A percentile compares a stretch with the other conserved stretches of the same genome.
phyloP scores from a whole-genome alignment of 1,140 invertebrate species.

The Dendroctonus valens region DNA sequence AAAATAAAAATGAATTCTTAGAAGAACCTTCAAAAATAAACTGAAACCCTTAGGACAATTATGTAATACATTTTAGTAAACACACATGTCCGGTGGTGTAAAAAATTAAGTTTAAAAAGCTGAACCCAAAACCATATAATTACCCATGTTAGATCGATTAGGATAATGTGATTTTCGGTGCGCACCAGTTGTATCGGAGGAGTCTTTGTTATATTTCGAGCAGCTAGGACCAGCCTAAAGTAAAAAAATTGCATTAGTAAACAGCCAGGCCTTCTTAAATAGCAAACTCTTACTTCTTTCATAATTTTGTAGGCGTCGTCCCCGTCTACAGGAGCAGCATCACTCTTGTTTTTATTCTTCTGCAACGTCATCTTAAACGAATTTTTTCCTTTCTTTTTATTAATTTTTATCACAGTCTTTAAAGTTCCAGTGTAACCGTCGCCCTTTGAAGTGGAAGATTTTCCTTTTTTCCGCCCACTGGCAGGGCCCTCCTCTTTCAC shows the following conservation, averaged over 20 bases:
- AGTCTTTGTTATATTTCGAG: slow-evolving; percentile 46
- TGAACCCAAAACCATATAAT: slow-evolving; percentile 50
- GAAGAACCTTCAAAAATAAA: too few relatives aligned
- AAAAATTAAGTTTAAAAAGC: background rate
- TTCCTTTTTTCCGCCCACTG: slow-evolving; percentile 57
- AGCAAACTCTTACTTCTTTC: slow-evolving; percentile 63
- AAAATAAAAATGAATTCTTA: too few relatives aligned
- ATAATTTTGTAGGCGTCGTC: slow-evolving; percentile 73
- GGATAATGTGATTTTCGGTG: slow-evolving; percentile 64
- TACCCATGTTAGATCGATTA: slow-evolving; percentile 63
- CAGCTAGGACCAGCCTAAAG: slow-evolving; percentile 41
- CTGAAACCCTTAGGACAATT: too few relatives aligned
- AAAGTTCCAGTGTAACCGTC: slow-evolving; percentile 69
- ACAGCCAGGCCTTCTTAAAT: slow-evolving; percentile 13
- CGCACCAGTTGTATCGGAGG: slow-evolving; percentile 58
- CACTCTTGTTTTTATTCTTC: slow-evolving; percentile 58
- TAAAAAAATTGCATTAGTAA: slow-evolving; percentile 15
- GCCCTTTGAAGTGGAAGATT: slow-evolving; percentile 50
- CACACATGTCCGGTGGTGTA: background rate
- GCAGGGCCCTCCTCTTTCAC: slow-evolving; percentile 51
- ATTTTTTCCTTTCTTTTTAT: slow-evolving; percentile 62
- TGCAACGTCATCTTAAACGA: slow-evolving; percentile 79
- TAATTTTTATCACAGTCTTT: slow-evolving; percentile 76
- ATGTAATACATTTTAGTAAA: too few relatives aligned
- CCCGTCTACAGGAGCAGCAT: slow-evolving; percentile 52